Evolutionary conservation across 2,113 vertebrate species (phyloP), one percentile per base, ranked within the genome.

Genomic region (Crotalus helleri): DNA sequence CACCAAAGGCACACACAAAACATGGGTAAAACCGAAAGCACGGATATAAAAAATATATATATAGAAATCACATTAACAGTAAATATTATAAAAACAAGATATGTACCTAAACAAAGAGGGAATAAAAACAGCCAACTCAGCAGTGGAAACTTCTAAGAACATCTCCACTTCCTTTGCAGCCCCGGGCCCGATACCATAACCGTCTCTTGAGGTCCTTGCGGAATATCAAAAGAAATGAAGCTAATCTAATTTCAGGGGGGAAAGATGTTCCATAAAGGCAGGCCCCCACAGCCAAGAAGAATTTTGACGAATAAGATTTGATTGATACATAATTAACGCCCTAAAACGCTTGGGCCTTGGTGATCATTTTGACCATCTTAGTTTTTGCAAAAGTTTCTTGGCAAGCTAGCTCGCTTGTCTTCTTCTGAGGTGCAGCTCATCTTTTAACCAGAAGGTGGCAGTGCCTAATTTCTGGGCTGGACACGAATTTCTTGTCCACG

Each of bases 391-490:
- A 51, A 3, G 10, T 19, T 33, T 17, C 46, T 19, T 33, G 44
- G 29, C 55, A 23, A n/a, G 24, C 74, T 23, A 11, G 12, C 13
- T 44, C 39, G 4, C 15, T n/a, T 23, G 7, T 26, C 57, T 90
- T 51, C 29, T 54, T n/a, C 1, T 39, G 46, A 51, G 69, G 21
- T 59, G 46, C 74, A 86, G 26, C 51, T 86, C 17, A 26, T 9
- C n/a, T 24, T 24, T 29, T 85, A 8, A 2, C 74, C 92, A 90
- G 92, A 61, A 90, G 92, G 33, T 59, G 92, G 74, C 88, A 90
- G 26, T 5, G 2, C 26, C 51, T 39, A 33, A 23, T 93, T 61
- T 46, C 74, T 86, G 23, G 3, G 2, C 55, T 53, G 4, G 21
- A 86, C 12, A 26, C 4, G 4, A 15, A 39, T 26, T 7, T 24